These are phyloP conservation scores for Pentamera pediparva DNA, from an alignment of 53 echinoderm and acorn worm species.

Conservation along the genomic window DNA sequence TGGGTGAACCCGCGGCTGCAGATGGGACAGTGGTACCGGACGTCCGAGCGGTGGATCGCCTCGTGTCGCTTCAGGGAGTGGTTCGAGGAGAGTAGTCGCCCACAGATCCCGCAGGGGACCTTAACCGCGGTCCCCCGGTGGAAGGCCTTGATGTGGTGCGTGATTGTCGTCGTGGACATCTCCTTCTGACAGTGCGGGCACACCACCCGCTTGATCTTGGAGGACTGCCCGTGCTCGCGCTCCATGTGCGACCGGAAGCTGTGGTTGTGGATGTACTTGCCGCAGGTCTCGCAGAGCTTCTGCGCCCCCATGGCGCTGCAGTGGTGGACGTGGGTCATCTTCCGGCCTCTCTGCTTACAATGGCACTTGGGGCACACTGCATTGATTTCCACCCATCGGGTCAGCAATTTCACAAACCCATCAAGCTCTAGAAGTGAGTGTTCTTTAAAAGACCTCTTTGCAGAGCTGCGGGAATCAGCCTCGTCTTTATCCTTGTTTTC, in stretches of 20 bases:
- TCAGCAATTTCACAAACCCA: too few relatives aligned
- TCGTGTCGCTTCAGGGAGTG: conserved; percentile 3
- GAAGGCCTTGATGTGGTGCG: not conserved
- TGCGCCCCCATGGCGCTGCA: too few relatives aligned
- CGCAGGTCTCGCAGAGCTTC: conserved; percentile 6
- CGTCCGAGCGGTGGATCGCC: not conserved
- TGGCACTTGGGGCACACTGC: too few relatives aligned
- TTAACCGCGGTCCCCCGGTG: not conserved
- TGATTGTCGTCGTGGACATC: not conserved
- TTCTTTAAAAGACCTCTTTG: too few relatives aligned
- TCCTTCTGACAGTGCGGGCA: conserved; percentile 5
- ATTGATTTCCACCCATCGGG: too few relatives aligned
- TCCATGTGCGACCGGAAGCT: not conserved
- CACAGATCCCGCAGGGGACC: not conserved
- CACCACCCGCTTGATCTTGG: not conserved
- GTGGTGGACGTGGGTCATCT: too few relatives aligned
- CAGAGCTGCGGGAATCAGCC: too few relatives aligned
- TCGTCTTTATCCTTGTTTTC: too few relatives aligned
- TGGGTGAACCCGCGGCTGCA: conserved; percentile 79
- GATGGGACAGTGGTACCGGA: conserved; percentile 60
- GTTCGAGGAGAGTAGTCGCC: not conserved
- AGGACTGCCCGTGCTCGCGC: not conserved
- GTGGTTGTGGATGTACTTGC: not conserved
- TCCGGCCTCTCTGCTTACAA: too few relatives aligned
- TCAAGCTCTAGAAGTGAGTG: too few relatives aligned